Conservation (phyloP, 1,140 invertebrate species). For the Drosophila sechellia region DNA sequence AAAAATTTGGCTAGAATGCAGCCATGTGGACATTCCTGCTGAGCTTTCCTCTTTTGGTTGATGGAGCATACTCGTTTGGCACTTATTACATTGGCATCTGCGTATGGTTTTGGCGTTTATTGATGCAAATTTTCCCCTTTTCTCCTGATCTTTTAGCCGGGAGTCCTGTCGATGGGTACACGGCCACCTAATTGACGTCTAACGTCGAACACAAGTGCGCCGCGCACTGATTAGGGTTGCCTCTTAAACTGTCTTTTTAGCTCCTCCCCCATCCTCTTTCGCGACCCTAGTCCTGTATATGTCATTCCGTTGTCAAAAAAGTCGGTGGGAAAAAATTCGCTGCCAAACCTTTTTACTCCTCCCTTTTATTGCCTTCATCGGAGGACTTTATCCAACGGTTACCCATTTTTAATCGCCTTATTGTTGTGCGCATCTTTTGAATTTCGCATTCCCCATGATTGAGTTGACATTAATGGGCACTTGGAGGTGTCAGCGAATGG, state of each 20-base stretch:
- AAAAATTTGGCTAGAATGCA: background rate
- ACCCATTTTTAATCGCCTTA: slow-evolving; percentile 43
- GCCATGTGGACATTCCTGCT: background rate
- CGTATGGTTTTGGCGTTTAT: slow-evolving; percentile 82
- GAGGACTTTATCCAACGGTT: slow-evolving; percentile 42
- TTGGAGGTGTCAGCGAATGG: slow-evolving; percentile 63
- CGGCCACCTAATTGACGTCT: slow-evolving; percentile 75
- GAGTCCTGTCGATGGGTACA: slow-evolving; percentile 19
- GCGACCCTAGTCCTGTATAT: slow-evolving; percentile 33
- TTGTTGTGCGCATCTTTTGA: slow-evolving; percentile 56
- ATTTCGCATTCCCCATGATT: slow-evolving; percentile 54
- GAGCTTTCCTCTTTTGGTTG: slow-evolving; percentile 38
- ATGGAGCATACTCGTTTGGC: slow-evolving; percentile 77
- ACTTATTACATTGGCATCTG: slow-evolving; percentile 80
- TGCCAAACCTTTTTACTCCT: slow-evolving; percentile 49
- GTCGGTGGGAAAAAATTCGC: slow-evolving; percentile 33
- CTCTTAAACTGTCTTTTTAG: slow-evolving; percentile 16
- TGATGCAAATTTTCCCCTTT: slow-evolving; percentile 70
- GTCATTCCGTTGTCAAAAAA: slow-evolving; percentile 78
- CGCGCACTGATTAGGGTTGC: slow-evolving; percentile 75
- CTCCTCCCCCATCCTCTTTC: background rate
- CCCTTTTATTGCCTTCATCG: slow-evolving; percentile 14
- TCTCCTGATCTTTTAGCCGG: slow-evolving; percentile 34
- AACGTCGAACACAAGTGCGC: slow-evolving; percentile 79
- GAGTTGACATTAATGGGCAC: slow-evolving; percentile 79